Evolutionary conservation across 2,113 vertebrate species (phyloP), one percentile per base, ranked within the genome.

Genomic region (Barnardius zonarius): DNA sequence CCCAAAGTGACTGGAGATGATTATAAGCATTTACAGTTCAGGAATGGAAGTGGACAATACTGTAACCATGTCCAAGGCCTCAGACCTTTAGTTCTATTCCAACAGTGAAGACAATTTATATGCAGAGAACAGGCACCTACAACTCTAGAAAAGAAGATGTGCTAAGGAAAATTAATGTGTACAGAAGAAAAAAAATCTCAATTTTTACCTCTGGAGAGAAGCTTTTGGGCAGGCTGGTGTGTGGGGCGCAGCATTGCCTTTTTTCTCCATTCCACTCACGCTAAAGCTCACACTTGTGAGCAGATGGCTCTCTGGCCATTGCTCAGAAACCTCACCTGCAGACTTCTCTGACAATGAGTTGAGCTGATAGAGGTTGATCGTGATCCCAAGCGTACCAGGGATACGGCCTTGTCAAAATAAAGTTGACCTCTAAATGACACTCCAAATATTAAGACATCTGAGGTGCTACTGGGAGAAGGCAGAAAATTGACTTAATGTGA

Each of bases 21-120:
- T 49, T 79, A 46, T 27, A 80, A 52, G 6, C 55, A n/a, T n/a
- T 55, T 39, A 39, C 2, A 1, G 44, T 35, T 66, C 64, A 59
- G 17, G 55, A 91, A 83, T 8, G 11, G n/a, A 86, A 88, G 31
- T 11, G 17, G 28, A 16, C 16, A 70, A 66, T 61, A 57, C 18
- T n/a, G 8, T 9, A 70, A 83, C 17, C 12, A 24, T 0, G 3
- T 52, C 18, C 1, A 1, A 80, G 20, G 11, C 57, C 62, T 16
- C 44, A 67, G 44, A n/a, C 10, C 2, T 72, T 24, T 39, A 37
- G 6, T 6, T 49, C 30, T 77, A 13, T 43, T 57, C 59, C 61
- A 55, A 41, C 8, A 61, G 39, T 3, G 5, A 33, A 7, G 14
- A 20, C 5, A 43, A 51, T 33, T 35, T 54, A 37, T 63, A 61